Evolutionary conservation across 2,888 invertebrate species (phyloP), one percentile per base, ranked within the genome.

Genomic region (Allolobophora icterica): DNA sequence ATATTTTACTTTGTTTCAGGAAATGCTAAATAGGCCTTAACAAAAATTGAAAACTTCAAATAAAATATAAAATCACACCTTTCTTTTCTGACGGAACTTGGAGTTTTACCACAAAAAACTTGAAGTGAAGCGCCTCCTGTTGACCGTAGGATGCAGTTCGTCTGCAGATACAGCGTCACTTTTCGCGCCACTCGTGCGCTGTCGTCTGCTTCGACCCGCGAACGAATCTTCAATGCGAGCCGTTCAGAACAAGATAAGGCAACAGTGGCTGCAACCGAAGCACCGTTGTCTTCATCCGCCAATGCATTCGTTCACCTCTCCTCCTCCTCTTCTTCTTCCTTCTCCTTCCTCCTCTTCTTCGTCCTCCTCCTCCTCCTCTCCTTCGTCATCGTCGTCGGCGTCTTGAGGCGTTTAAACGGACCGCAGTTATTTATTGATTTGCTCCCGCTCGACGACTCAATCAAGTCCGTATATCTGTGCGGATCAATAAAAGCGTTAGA

Each of bases 401-500:
- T 71, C 71, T 71, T 71, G n/a, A n/a, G 71, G 71, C 71, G 71
- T 71, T 71, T 71, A 71, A 71, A 71, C 71, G 71, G 71, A 24
- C 17, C 52, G 71, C 71, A 1, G 71, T n/a, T 71, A 71, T 71
- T 71, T 71, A 71, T 71, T n/a, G 71, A 71, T 71, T 71, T 71
- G 71, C 71, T 71, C 6, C n/a, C n/a, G 71, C 30, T 71, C 71
- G 71, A 71, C 30, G 71, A n/a, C 1, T 71, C 71, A 71, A 71
- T 71, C 71, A 71, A 71, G n/a, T 30, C 71, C n/a, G 8, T 71
- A 71, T 71, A 71, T 71, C 30, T 71, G 71, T 8, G 52, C n/a
- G n/a, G 71, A 71, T 71, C 71, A n/a, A 71, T 71, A 71, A 71
- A 71, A 71, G 71, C 71, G 71, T 71, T 71, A n/a, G 71, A n/a